A percentile compares a stretch with the other conserved stretches of the same genome.
Conservation (phyloP, 1,140 invertebrate genomes). For the Drosophila setifemur region DNA sequence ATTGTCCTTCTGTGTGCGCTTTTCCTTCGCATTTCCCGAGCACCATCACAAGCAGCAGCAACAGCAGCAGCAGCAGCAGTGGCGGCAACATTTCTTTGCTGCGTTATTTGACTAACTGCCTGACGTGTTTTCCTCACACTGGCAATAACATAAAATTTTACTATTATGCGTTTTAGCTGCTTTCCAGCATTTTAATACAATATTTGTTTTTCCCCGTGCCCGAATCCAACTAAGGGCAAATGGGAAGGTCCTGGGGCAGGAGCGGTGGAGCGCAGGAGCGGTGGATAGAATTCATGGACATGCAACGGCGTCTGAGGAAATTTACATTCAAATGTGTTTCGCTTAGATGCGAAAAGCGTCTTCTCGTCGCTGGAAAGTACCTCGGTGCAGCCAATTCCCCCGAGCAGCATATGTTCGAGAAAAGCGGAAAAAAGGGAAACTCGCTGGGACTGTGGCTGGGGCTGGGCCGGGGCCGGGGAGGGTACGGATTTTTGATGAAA, state of each 20-base stretch:
- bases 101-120: constrained; percentile 77
- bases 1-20: constrained; percentile 59
- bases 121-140: constrained; percentile 80
- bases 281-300: constrained; percentile 77
- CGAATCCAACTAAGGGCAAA: constrained; percentile 52
- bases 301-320: constrained; percentile 73
- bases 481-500: constrained; percentile 81
- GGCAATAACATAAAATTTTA: constrained; percentile 82
- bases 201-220: constrained; percentile 62
- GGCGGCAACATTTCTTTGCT: constrained; percentile 33
- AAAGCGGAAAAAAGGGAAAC: constrained; percentile 3
- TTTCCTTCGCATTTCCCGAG: constrained; percentile 29
- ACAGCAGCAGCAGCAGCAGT: not conserved
- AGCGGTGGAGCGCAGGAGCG: constrained; percentile 20
- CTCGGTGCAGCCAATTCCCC: constrained; percentile 75
- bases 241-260: constrained; percentile 23
- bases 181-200: constrained; percentile 82
- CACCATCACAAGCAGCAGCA: too few species aligned
- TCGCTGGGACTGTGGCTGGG: not conserved
- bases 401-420: constrained; percentile 72
- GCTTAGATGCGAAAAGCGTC: constrained; percentile 67
- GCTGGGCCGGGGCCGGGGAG: not conserved
- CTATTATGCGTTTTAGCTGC: constrained; percentile 82
- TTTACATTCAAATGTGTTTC: constrained; percentile 81
- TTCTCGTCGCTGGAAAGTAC: constrained; percentile 47